phyloP scores from a whole-genome alignment of 30 jellyfish, hydroid and myxozoan species.

The Turritopsis dohrnii region DNA sequence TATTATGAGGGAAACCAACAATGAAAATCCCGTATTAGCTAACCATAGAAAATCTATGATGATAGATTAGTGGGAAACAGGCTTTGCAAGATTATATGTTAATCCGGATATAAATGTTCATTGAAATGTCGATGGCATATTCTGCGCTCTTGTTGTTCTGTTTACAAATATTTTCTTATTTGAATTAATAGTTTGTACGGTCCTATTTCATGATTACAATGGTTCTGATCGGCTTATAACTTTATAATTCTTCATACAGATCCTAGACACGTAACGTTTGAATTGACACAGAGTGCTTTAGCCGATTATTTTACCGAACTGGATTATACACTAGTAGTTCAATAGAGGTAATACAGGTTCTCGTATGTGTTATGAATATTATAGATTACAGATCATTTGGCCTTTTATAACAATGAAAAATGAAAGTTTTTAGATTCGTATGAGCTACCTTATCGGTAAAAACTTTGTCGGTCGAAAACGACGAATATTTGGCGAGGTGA shows the following conservation, averaged over 20 bases:
- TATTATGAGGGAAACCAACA: background rate
- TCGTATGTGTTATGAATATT: background rate
- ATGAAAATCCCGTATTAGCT: background rate
- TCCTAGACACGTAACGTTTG: background rate
- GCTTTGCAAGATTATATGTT: background rate
- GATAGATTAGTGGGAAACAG: background rate
- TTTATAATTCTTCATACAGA: background rate
- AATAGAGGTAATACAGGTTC: background rate
- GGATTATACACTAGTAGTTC: background rate
- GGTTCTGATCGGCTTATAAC: background rate
- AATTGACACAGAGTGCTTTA: background rate
- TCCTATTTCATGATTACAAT: background rate
- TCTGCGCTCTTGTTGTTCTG: background rate
- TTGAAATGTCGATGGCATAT: background rate
- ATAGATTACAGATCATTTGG: background rate
- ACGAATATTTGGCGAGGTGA: too few relatives aligned
- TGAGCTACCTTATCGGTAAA: too few relatives aligned
- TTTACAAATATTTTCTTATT: too few relatives aligned
- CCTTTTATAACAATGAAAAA: too few relatives aligned
- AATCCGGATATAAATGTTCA: background rate
- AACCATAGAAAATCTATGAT: background rate
- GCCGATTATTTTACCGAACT: background rate
- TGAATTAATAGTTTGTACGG: background rate
- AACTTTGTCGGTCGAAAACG: too few relatives aligned
- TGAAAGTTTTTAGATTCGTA: background rate